These are phyloP conservation scores for Lamellibrachia satsuma DNA, from an alignment of 2,888 invertebrate genomes.

Conservation along the genomic window DNA sequence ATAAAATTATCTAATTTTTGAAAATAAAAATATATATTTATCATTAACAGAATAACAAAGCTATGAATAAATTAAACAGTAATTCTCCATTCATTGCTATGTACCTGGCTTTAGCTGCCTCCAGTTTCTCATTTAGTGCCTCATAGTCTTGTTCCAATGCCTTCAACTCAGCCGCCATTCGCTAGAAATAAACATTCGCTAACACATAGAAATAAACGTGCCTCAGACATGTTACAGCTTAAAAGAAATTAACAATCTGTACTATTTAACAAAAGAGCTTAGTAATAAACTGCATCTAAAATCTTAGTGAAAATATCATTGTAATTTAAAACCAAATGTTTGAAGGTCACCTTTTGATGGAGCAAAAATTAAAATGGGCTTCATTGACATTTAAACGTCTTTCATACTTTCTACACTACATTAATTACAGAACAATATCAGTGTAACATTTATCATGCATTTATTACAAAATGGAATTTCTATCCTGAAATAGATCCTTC, in stretches of 20 bases:
- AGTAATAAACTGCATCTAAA: not conserved
- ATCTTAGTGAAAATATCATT: not conserved
- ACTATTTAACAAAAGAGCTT: no score
- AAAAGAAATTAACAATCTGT: no score
- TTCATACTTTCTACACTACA: not conserved
- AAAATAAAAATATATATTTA: no score
- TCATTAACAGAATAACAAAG: no score
- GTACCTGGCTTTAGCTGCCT: slow-evolving; percentile 63
- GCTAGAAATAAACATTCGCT: slow-evolving; percentile 41
- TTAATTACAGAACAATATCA: not conserved
- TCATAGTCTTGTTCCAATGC: slow-evolving; percentile 57
- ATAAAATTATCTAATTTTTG: no score
- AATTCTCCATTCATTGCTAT: not conserved
- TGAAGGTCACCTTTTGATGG: not conserved
- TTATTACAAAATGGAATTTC: not conserved
- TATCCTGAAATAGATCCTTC: not conserved
- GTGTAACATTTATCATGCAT: not conserved
- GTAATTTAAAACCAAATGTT: not conserved
- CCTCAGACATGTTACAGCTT: not conserved
- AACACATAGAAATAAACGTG: not conserved
- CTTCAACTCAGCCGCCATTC: slow-evolving; percentile 55
- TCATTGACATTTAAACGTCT: not conserved
- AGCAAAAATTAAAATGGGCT: not conserved
- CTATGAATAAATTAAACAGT: no score
- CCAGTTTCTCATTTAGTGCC: slow-evolving; percentile 57